Evolutionary conservation across 2,888 invertebrate genomes (phyloP), one percentile per base, ranked within the genome.

Genomic region (Stenodema calcarata): DNA sequence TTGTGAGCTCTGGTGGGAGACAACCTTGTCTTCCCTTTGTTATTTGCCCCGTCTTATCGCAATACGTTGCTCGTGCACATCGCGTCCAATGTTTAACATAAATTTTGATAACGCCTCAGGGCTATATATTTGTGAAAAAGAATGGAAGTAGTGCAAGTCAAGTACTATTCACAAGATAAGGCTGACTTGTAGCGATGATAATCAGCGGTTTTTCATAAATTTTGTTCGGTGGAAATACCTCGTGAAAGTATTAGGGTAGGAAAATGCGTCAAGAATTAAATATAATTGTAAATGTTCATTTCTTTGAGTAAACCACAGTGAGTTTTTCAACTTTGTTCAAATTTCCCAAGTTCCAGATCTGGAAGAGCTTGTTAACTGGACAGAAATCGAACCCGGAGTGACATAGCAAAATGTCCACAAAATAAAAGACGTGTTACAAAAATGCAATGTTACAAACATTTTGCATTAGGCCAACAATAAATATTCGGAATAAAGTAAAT

Each of bases 41-140:
- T 81, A 81, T 81, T 79, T 62, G 81, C 81, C 23, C 28, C 62
- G 27, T 23, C 81, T 81, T 81, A 81, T 81, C 81, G n/a, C 35
- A 28, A 81, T 35, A 28, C 30, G 42, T 81, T 16, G 50, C 50
- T 50, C n/a, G 1, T 50, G 62, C 30, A 62, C 62, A 62, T 81
- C 81, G 62, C 62, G 81, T 79, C 50, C n/a, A n/a, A 50, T 50
- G 50, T 50, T 50, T n/a, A 50, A n/a, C 50, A 50, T 16, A 50
- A 0, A 50, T 50, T 50, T 50, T 50, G 50, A 50, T n/a, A 16
- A 14, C n/a, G 50, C 6, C 16, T 12, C 16, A 14, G n/a, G n/a
- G 4, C 50, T n/a, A 50, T 50, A 50, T 16, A 50, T 50, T 50
- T n/a, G 50, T 16, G n/a, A n/a, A n/a, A 50, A 16, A 50, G n/a